Conservation (phyloP, 2,113 vertebrate genomes). For the Oncorhynchus mykiss region DNA sequence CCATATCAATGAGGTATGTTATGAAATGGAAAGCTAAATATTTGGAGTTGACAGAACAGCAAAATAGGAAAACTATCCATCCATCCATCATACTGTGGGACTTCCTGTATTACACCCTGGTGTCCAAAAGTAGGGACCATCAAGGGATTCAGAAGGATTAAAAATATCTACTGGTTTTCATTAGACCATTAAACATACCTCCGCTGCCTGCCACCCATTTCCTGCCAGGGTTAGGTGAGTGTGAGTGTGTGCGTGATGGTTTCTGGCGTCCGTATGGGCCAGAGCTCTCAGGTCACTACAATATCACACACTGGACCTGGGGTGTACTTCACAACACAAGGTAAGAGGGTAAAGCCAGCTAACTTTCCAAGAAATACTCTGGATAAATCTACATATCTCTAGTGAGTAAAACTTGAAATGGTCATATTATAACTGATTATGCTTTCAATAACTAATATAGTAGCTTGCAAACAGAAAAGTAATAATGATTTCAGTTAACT, state of each 20-base stretch:
- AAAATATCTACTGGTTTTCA: constrained; percentile 65
- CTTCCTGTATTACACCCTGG: constrained; percentile 76
- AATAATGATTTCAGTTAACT: neutral
- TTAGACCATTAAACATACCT: constrained; percentile 55
- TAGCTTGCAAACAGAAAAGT: no score
- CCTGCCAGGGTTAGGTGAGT: constrained; percentile 22
- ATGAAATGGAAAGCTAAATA: constrained; percentile 78
- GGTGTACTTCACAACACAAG: neutral
- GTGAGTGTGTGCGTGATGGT: neutral
- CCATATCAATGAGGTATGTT: constrained; percentile 74
- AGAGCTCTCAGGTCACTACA: neutral
- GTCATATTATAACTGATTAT: neutral
- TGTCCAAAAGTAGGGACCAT: constrained; percentile 55
- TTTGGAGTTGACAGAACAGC: constrained; percentile 74
- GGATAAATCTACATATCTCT: neutral
- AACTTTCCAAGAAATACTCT: neutral
- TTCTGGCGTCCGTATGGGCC: neutral
- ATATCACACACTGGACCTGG: neutral
- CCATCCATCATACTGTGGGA: constrained; percentile 73
- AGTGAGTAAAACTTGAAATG: neutral
- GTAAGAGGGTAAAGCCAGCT: neutral
- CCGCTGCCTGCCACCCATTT: constrained; percentile 49
- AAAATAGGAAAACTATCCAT: constrained; percentile 80
- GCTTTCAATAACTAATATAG: neutral
- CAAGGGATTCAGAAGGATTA: constrained; percentile 66